Evolutionary conservation across 2,888 invertebrate species (phyloP), one percentile per base, ranked within the genome.

Genomic region (Thecophora atra): DNA sequence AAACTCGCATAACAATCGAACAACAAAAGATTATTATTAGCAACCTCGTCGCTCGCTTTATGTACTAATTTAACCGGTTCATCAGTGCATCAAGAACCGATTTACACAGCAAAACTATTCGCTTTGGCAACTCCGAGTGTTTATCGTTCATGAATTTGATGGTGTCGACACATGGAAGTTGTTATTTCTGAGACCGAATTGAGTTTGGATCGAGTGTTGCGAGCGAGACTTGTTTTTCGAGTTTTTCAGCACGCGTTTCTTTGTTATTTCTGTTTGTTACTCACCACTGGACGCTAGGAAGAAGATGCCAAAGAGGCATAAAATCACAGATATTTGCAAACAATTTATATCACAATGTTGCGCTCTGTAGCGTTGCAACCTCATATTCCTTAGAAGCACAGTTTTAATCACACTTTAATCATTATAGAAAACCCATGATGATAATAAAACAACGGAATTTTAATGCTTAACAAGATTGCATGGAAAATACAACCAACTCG

Each of bases 181-280:
- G 30, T 30, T 37, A 37, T 37, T 37, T n/a, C n/a, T 37, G 37
- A 37, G 37, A 8, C 37, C n/a, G n/a, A n/a, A n/a, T 37, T 37
- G 11, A 37, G 11, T 37, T 37, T 37, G 37, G 7, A 37, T 11
- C 37, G 37, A 17, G 47, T 17, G 11, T 17, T 5, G 13, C 15
- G 47, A 47, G 47, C 15, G 47, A 47, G 47, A 47, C 47, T 47
- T 47, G 47, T 47, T 17, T 47, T 47, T 47, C n/a, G 13, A 47
- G 47, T 47, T 47, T 47, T 17, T 11, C 17, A 47, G 4, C 17
- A 11, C 15, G 47, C 11, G 4, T n/a, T 58, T 28, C 58, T 7
- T 28, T 58, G 54, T 54, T 2, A 11, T 54, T 21, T 63, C 21
- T 62, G 37, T 62, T 51, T 19, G 52, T 42, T 42, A 63, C 63